phyloP scores from a whole-genome alignment of 2,113 vertebrate species.

The Ceratotherium simum region DNA sequence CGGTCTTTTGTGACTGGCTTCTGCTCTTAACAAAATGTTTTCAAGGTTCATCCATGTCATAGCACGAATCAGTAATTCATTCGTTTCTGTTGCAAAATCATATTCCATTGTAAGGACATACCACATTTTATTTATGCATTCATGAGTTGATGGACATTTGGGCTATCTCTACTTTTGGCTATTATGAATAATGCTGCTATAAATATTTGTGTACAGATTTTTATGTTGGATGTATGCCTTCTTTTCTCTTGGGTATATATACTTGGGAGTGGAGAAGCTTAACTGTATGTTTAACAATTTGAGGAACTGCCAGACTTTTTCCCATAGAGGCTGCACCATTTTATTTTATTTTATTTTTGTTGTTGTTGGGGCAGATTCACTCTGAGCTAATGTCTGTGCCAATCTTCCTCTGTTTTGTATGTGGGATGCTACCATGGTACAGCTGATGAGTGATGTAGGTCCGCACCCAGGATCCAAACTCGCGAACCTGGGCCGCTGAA shows the following conservation, averaged over 20 bases:
- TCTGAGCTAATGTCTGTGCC: too few species aligned
- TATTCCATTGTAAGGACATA: too few species aligned
- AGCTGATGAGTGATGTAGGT: too few species aligned
- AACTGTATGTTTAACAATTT: neutral
- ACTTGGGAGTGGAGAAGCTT: neutral
- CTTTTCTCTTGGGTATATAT: neutral
- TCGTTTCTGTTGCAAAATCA: neutral
- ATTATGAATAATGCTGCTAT: neutral
- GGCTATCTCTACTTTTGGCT: neutral
- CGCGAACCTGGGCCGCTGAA: too few species aligned
- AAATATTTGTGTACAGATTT: neutral
- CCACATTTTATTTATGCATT: neutral
- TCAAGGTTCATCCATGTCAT: neutral
- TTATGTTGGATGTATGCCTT: neutral
- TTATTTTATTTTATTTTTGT: neutral
- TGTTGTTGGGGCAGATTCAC: too few species aligned
- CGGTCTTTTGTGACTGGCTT: neutral
- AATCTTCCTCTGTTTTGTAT: too few species aligned
- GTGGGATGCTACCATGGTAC: too few species aligned
- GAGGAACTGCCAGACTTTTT: neutral
- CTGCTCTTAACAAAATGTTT: neutral
- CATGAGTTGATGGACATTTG: neutral
- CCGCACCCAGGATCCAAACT: too few species aligned
- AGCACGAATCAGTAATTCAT: neutral
- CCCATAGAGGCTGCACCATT: neutral